Conservation (phyloP, 2,113 vertebrate species). For the Perca flavescens region DNA sequence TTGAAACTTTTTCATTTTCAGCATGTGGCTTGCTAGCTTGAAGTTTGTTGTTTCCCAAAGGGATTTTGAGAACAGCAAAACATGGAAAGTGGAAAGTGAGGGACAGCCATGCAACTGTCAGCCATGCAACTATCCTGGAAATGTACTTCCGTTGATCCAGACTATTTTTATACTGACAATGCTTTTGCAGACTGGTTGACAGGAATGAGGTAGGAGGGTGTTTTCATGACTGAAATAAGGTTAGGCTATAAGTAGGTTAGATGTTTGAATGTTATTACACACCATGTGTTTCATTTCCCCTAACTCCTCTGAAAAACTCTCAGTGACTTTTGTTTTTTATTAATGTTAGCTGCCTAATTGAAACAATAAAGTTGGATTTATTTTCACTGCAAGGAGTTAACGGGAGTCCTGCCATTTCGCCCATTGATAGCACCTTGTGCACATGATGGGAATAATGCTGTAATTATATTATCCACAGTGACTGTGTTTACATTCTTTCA, state of each 20-base stretch:
- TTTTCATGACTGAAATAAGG: conserved; percentile 3
- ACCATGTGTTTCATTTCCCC: not conserved
- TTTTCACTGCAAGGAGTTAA: not conserved
- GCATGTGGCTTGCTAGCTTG: too few species aligned
- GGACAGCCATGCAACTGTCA: too few species aligned
- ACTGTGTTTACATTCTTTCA: not conserved
- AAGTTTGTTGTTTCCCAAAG: too few species aligned
- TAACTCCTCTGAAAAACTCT: not conserved
- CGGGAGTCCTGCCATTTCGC: too few species aligned
- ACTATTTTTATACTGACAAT: not conserved
- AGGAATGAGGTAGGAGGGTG: not conserved
- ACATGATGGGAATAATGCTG: not conserved
- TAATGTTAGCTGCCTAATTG: not conserved
- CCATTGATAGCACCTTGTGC: not conserved
- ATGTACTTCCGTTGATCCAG: too few species aligned
- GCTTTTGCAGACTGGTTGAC: conserved; percentile 7
- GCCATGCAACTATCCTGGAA: too few species aligned
- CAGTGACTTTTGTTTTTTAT: not conserved
- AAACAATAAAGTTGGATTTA: not conserved
- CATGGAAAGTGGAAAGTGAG: too few species aligned
- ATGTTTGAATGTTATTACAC: not conserved
- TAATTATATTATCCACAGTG: not conserved
- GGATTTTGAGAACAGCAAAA: too few species aligned
- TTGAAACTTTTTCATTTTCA: too few species aligned
- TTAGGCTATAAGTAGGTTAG: not conserved